These are phyloP conservation scores for Stichopus horrens DNA, from an alignment of 53 echinoderm and acorn worm genomes.

Conservation along the genomic window DNA sequence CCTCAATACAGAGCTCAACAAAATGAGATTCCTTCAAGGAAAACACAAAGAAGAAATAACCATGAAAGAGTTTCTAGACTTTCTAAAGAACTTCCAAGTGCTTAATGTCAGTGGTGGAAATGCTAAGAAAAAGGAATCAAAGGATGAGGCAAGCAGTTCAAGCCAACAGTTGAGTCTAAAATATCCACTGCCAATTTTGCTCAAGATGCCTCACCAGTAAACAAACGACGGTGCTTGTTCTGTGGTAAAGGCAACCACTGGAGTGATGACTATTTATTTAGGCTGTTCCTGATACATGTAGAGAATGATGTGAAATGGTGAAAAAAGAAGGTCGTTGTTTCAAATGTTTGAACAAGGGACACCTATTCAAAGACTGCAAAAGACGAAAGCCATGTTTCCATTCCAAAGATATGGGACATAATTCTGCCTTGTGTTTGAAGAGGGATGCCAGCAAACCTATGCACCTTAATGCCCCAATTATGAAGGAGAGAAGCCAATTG, in stretches of 20 bases:
- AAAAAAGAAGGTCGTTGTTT: conserved; percentile 3
- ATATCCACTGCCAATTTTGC: too few relatives aligned
- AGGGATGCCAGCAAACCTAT: background rate
- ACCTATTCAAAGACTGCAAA: conserved; percentile 1
- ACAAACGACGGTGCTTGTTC: too few relatives aligned
- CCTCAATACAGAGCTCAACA: background rate
- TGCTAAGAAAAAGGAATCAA: background rate
- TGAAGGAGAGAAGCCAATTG: too few relatives aligned
- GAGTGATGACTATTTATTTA: too few relatives aligned
- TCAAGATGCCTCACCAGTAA: too few relatives aligned
- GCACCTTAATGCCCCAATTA: background rate
- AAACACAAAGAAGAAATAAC: background rate
- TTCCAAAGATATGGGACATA: conserved; percentile 10
- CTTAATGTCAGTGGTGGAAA: background rate
- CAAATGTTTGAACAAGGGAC: background rate
- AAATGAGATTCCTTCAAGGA: background rate
- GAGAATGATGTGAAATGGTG: background rate
- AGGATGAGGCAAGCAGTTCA: too few relatives aligned
- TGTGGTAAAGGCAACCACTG: too few relatives aligned
- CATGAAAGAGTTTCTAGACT: conserved; percentile 3
- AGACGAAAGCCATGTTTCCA: background rate
- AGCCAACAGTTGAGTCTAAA: too few relatives aligned
- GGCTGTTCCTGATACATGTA: too few relatives aligned
- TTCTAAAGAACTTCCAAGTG: conserved; percentile 3
- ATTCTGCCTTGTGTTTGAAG: background rate